Percentiles rank a stretch among this genome's conserved stretches.
These are phyloP conservation scores for Aspidiotus rigidus DNA, from an alignment of 2,888 invertebrate genomes.

Conservation along the genomic window DNA sequence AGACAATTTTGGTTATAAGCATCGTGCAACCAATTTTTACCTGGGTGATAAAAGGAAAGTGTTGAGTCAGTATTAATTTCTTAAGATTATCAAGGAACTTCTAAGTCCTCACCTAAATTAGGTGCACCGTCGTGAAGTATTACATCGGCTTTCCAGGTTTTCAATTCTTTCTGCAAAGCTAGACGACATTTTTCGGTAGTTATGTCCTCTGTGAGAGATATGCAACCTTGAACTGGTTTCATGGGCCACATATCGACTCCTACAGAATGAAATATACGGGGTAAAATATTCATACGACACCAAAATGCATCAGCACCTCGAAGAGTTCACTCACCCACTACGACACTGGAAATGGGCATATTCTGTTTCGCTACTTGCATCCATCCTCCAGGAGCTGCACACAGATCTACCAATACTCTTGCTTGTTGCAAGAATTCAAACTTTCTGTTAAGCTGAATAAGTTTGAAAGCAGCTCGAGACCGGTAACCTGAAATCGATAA, in stretches of 20 bases:
- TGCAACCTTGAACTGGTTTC: conserved; percentile 78
- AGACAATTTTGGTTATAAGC: conserved; percentile 88
- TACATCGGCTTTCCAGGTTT: conserved; percentile 94
- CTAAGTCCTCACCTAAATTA: conserved; percentile 59
- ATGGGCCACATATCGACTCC: conserved; percentile 94
- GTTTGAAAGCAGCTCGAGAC: conserved; percentile 97
- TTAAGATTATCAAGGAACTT: background rate
- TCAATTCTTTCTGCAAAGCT: conserved; percentile 70
- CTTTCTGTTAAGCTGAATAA: conserved; percentile 93
- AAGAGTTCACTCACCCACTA: conserved; percentile 53
- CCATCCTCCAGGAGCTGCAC: conserved; percentile 99
- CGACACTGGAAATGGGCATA: conserved; percentile 92
- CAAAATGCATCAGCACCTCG: background rate
- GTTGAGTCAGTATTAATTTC: too few relatives aligned
- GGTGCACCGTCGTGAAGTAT: conserved; percentile 97
- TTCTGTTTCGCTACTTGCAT: conserved; percentile 96
- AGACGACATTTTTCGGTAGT: conserved; percentile 88
- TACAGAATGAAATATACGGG: conserved; percentile 37
- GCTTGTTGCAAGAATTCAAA: conserved; percentile 94
- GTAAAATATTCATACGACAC: conserved; percentile 6
- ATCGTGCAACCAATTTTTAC: conserved; percentile 93
- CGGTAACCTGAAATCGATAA: conserved; percentile 62
- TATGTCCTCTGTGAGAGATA: conserved; percentile 85
- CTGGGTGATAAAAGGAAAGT: conserved; percentile 41
- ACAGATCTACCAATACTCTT: conserved; percentile 92